Percentiles rank a stretch among this genome's conserved stretches.
These are phyloP conservation scores for Aporophyla lueneburgensis DNA, from an alignment of 2,888 invertebrate species.

Conservation along the genomic window DNA sequence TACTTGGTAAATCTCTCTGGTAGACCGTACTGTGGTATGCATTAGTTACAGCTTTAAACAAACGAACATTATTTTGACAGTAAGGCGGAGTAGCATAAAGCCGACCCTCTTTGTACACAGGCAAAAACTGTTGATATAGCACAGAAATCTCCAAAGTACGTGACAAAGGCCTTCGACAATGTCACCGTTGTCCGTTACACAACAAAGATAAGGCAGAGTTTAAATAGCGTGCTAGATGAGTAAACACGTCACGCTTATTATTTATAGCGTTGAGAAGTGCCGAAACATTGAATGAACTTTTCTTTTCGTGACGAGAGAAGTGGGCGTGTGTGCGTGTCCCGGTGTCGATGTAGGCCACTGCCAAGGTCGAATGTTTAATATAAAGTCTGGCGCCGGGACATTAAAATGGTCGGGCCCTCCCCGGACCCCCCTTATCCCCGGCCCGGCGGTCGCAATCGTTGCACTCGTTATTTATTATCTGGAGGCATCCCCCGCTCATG, in stretches of 20 bases:
- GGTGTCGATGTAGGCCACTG: constrained; percentile 90
- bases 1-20: too few species aligned
- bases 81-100: constrained; percentile 6
- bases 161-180: constrained; percentile 73
- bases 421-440: constrained; percentile 85
- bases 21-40: too few species aligned
- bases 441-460: constrained; percentile 89
- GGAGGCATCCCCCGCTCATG: constrained; percentile 83
- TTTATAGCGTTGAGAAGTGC: constrained; percentile 86
- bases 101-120: constrained; percentile 48
- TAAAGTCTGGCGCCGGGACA: constrained; percentile 90
- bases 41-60: background rate
- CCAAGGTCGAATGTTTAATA: constrained; percentile 91
- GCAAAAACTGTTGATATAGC: constrained; percentile 57
- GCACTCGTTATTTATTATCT: constrained; percentile 91
- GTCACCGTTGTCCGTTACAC: constrained; percentile 75
- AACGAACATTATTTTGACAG: background rate
- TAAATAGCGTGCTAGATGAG: constrained; percentile 80
- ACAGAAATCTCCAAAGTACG: constrained; percentile 60
- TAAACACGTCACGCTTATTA: constrained; percentile 85
- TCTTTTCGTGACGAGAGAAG: constrained; percentile 88
- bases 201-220: constrained; percentile 76
- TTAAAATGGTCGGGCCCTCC: constrained; percentile 90
- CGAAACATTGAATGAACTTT: constrained; percentile 88
- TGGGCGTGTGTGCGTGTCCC: constrained; percentile 89